Evolutionary conservation across 2,797 vertebrate species (phyloP), one percentile per base, ranked within the genome.

Genomic region (Poecilia wingei): DNA sequence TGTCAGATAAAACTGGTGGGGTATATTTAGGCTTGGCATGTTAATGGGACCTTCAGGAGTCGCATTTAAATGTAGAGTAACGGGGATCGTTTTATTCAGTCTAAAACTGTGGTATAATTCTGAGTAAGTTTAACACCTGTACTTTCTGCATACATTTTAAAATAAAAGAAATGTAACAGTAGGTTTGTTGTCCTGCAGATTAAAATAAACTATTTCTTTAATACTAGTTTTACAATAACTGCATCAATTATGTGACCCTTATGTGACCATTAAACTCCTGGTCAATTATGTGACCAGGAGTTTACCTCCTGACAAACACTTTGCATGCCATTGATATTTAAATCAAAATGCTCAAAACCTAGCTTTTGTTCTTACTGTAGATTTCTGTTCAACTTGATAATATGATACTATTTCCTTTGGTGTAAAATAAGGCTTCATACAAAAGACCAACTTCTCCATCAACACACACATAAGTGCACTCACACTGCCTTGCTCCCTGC

Each of bases 1-100:
- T 76, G 7, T 76, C 45, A 75, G 53, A 88, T 49, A 73, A 77
- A 88, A 85, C 82, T 86, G 88, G 79, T 85, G 78, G 86, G 39
- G 41, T 46, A n/a, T 72, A 69, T 47, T 64, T 33, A 25, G 28
- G 46, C 76, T 73, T 10, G 6, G 64, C 45, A 61, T 28, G 39
- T 61, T 28, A 71, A 22, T 16, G 20, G n/a, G 25, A 61, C 79
- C 59, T 64, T 33, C 20, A 53, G 22, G 31, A 36, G 33, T 51
- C 18, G 10, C 31, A 49, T 51, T 70, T 45, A 68, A 68, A 25
- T 68, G 64, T 6, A 69, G 25, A n/a, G 12, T n/a, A n/a, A 70
- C 41, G 13, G 12, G 25, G 41, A 70, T 70, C 0, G 6, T 28
- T 70, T n/a, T 70, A 28, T 70, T 43, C 68, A 45, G 41, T n/a